These are phyloP conservation scores for Lasiurus cinereus DNA, from an alignment of 2,113 vertebrate genomes.

Conservation along the genomic window DNA sequence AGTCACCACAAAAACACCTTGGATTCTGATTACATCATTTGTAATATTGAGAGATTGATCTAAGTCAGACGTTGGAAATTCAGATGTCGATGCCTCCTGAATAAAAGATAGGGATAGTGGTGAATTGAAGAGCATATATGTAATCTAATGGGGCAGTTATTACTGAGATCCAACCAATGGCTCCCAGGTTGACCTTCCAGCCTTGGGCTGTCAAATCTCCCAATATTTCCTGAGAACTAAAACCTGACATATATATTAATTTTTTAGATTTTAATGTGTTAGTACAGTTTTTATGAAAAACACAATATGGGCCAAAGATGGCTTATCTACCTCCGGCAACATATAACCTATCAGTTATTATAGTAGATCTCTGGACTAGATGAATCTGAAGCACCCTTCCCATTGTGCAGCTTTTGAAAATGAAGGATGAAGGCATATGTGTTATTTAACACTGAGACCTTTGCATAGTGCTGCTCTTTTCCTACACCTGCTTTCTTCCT, in stretches of 20 bases:
- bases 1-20: neutral
- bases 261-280: constrained; percentile 27
- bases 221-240: neutral
- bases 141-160: neutral
- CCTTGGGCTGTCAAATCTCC: neutral
- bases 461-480: neutral
- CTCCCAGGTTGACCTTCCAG: neutral
- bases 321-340: neutral
- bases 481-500: neutral
- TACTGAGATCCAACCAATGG: neutral
- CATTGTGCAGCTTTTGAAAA: neutral
- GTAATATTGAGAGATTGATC: neutral
- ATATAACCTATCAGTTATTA: neutral
- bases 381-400: neutral
- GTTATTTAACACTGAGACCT: neutral
- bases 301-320: neutral
- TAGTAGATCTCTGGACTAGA: neutral
- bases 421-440: neutral
- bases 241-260: neutral
- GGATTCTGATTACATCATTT: neutral
- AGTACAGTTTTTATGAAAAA: neutral
- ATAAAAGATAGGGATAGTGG: neutral
- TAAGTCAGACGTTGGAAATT: neutral
- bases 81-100: neutral
- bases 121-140: neutral